Percentiles rank a stretch among this genome's conserved stretches.
These are phyloP conservation scores for Apis laboriosa DNA, from an alignment of 1,140 invertebrate species.

Conservation along the genomic window DNA sequence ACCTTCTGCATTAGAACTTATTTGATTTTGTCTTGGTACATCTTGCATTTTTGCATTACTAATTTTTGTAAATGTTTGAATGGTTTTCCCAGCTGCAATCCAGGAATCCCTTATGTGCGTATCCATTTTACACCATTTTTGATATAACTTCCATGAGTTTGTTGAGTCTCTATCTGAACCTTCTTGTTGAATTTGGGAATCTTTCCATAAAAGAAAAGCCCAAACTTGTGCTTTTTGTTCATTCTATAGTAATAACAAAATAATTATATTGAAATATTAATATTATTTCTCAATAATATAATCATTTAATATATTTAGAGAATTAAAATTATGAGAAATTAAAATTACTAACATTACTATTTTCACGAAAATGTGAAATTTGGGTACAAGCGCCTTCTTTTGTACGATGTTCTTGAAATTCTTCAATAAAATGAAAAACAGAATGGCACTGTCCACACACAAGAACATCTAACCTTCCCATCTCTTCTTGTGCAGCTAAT, in stretches of 20 bases:
- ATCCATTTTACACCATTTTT: constrained; percentile 90
- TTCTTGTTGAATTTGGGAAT: constrained; percentile 83
- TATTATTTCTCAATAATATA: background rate
- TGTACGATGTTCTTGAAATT: constrained; percentile 85
- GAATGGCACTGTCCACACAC: constrained; percentile 90
- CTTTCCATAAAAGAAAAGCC: constrained; percentile 92
- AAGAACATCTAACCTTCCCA: constrained; percentile 87
- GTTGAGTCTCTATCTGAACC: constrained; percentile 78
- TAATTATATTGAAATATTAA: no score
- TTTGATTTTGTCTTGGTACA: constrained; percentile 65
- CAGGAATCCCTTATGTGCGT: constrained; percentile 86
- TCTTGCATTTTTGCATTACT: constrained; percentile 80
- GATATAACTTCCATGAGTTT: constrained; percentile 89
- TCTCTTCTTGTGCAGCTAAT: constrained; percentile 87
- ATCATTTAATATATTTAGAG: background rate
- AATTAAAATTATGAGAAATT: background rate
- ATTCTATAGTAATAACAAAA: constrained; percentile 76
- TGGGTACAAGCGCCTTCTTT: constrained; percentile 77
- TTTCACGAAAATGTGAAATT: constrained; percentile 77
- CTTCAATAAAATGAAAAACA: constrained; percentile 89
- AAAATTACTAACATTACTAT: constrained; percentile 73
- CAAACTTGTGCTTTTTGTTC: constrained; percentile 91
- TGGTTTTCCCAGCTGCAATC: constrained; percentile 88
- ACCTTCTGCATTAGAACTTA: constrained; percentile 67
- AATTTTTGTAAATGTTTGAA: constrained; percentile 86